These are phyloP conservation scores for Pseudopleuronectes americanus DNA, from an alignment of 2,797 vertebrate species.

Conservation along the genomic window DNA sequence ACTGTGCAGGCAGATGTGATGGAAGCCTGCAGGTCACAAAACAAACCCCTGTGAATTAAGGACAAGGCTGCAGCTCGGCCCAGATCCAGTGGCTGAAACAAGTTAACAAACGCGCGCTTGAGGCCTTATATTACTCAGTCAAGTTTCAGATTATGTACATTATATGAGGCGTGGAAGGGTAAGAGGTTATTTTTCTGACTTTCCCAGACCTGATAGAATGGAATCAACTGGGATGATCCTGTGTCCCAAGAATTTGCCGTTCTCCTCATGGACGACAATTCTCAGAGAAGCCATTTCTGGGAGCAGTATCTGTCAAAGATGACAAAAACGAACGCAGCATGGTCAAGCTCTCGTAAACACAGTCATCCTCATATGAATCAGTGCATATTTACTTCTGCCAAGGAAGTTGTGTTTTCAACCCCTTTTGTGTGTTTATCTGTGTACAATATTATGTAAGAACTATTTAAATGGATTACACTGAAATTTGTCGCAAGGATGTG, in stretches of 20 bases:
- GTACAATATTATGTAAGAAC: too few species aligned
- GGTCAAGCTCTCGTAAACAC: constrained; percentile 2
- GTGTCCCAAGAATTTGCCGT: constrained; percentile 95
- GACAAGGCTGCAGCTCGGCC: constrained; percentile 23
- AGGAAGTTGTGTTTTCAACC: not conserved
- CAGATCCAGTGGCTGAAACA: constrained; percentile 27
- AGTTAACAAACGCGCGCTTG: constrained; percentile 8
- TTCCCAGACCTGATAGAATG: constrained; percentile 88
- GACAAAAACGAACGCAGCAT: constrained; percentile 10
- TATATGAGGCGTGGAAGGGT: constrained; percentile 12
- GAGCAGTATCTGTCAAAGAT: constrained; percentile 88
- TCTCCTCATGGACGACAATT: constrained; percentile 92
- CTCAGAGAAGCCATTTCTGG: constrained; percentile 93
- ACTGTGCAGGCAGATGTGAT: constrained; percentile 92
- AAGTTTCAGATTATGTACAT: constrained; percentile 41
- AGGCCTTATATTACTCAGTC: constrained; percentile 23
- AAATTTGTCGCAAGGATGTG: too few species aligned
- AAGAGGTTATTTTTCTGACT: not conserved
- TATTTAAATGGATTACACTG: too few species aligned
- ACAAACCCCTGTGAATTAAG: constrained; percentile 43
- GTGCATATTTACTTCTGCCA: too few species aligned
- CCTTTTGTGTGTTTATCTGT: too few species aligned
- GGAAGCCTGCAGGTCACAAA: constrained; percentile 88
- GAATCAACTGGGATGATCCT: constrained; percentile 93
- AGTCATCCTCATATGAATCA: not conserved